Base-by-base conservation (phyloP, 2,797 vertebrate genomes). In the Poecile montanus region DNA sequence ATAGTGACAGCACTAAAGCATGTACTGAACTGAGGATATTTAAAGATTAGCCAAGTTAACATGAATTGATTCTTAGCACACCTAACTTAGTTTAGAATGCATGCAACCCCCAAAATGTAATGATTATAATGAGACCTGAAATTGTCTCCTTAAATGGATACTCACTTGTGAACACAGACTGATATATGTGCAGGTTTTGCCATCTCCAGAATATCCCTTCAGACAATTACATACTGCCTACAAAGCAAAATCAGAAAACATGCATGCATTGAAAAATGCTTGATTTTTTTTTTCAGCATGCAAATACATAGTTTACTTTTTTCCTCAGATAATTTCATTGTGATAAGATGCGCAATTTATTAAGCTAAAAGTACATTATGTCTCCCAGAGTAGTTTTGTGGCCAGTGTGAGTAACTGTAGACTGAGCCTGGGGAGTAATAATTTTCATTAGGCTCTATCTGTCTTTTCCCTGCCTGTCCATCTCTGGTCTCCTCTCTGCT, bases 161-260 rank as follows among this genome's bases (percentile, higher is more conserved):
- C 97, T 98, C 94, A 99, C 99, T 57, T 97, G 98, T 65, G 27
- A 80, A 96, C 99, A 99, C 67, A 98, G 27, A 63, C 98, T 97
- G 95, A 99, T 97, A 30, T 98, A 96, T 1, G 88, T 92, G 95
- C 99, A 99, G 66, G 7, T 94, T 91, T 96, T 98, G 65, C 99
- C 99, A 10, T 98, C 96, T 19, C 98, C 98, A 1, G 96, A 96
- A 96, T 98, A 99, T 15, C 97, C 98, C 1, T 95, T 95, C 25
- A 97, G 94, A 95, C 99, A 99, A 92, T 97, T 97, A 44, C 99
- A 99, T 30, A 89, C 97, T 4, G 98, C 98, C 99, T 99, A 91
- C 44, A 77, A 80, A 62, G 32, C 53, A 76, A 89, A 82, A 70
- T 26, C 54, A 88, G 65, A 87, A 88, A 32, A 48, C 7, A 40